Base-by-base conservation (phyloP, 1,140 invertebrate genomes). In the Formica exsecta region DNA sequence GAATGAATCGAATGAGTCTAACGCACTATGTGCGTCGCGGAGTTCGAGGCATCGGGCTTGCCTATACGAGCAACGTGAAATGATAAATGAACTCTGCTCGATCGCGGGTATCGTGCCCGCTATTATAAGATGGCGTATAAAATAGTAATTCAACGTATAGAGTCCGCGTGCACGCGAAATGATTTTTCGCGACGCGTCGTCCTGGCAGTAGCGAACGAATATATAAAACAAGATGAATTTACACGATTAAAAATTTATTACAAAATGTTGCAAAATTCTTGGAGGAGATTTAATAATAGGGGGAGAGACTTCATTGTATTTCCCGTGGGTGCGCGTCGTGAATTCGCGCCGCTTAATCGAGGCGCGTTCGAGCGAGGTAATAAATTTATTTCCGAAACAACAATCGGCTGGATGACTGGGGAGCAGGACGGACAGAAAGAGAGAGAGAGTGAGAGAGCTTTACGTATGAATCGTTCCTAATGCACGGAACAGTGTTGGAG, bases 11-110 rank as follows among this genome's bases (percentile, higher is more conserved):
- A 44, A 44, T 44, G 41, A 86, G 92, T 65, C 90, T 92, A 91
- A 92, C 90, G 91, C 87, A 89, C 89, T 86, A 9, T 9, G 80
- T 91, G 77, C 51, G 70, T 38, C 68, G 73, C 86, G 70, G 86
- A 77, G 86, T 90, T 87, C 86, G 91, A 90, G 65, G 73, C 32
- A 85, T 66, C 85, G 74, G 79, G 61, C 71, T 79, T 76, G 79
- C 62, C 79, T 68, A 76, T 75, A 80, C 86, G 81, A 76, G 74
- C 76, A 85, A 83, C 73, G 75, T 77, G 59, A 81, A 93, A 93
- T 94, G 93, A 94, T 94, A 94, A 94, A 94, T 94, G 94, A 93
- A 93, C 90, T 92, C 88, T 91, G 91, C 89, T 91, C 89, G 89
- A 90, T 87, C 91, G 87, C 89, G 91, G n/a, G 92, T 92, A 93